Evolutionary conservation across 2,797 vertebrate species (phyloP).

Genomic region (Numenius phaeopus): DNA sequence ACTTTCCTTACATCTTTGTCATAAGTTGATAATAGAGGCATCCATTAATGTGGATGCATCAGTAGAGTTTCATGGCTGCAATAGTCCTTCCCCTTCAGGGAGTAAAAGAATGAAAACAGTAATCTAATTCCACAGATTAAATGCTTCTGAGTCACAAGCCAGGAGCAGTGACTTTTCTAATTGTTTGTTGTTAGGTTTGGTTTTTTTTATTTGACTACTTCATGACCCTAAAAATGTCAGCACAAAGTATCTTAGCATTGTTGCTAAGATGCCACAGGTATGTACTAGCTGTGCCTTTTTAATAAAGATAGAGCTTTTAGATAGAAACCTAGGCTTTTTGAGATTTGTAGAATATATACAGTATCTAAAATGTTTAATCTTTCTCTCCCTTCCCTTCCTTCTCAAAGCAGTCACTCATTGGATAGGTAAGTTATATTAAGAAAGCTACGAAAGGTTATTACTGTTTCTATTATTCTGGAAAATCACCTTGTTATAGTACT

Average conservation of each 20-base stretch:
- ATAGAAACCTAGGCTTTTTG: not conserved
- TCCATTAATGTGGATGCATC: not conserved
- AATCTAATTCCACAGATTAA: not conserved
- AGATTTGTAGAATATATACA: not conserved
- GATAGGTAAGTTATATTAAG: not conserved
- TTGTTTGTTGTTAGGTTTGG: not conserved
- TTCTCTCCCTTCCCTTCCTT: not conserved
- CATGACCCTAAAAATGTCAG: not conserved
- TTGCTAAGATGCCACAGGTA: not conserved
- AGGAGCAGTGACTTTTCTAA: not conserved
- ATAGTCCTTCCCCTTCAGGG: not conserved
- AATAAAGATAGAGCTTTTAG: not conserved
- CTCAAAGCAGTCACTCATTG: not conserved
- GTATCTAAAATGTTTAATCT: not conserved
- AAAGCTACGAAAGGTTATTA: not conserved
- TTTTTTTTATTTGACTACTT: not conserved
- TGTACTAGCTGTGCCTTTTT: not conserved
- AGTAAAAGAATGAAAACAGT: not conserved
- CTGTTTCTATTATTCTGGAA: slow-evolving; percentile 7
- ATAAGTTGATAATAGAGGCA: not conserved
- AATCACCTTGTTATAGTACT: not conserved
- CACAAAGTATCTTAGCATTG: not conserved
- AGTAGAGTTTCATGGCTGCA: not conserved
- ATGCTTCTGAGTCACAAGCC: not conserved
- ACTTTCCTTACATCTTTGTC: not conserved